These are phyloP conservation scores for Callinectes sapidus DNA, from an alignment of 2,888 invertebrate genomes.

Conservation along the genomic window DNA sequence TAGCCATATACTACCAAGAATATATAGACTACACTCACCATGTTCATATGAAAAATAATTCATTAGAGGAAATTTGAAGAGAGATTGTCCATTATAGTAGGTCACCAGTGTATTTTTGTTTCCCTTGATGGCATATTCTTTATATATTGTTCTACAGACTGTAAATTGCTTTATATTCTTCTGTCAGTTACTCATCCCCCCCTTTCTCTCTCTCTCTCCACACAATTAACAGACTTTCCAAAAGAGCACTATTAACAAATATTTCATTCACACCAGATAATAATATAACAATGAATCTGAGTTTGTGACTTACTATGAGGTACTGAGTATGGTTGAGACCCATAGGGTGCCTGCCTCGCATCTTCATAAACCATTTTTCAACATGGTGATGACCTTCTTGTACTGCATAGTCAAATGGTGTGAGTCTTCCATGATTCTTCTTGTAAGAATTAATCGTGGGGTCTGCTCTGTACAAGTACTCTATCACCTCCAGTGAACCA, in stretches of 20 bases:
- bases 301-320: not conserved
- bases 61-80: no score
- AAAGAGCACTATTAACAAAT: not conserved
- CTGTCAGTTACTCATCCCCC: no score
- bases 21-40: no score
- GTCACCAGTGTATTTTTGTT: no score
- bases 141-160: no score
- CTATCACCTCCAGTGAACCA: slow-evolving; percentile 1
- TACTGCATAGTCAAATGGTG: not conserved
- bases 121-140: no score
- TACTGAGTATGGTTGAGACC: not conserved
- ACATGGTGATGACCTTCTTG: not conserved
- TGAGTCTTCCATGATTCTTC: not conserved
- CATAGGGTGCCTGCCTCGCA: not conserved
- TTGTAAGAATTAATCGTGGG: not conserved
- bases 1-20: no score
- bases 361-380: not conserved
- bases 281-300: not conserved
- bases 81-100: no score
- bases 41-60: no score
- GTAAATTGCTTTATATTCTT: no score
- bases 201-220: no score
- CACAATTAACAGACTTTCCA: not conserved
- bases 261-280: not conserved
- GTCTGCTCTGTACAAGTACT: not conserved